Percentiles rank a stretch among this genome's conserved stretches.
Conservation (phyloP, 1,140 invertebrate genomes). For the Drosophila willistoni region DNA sequence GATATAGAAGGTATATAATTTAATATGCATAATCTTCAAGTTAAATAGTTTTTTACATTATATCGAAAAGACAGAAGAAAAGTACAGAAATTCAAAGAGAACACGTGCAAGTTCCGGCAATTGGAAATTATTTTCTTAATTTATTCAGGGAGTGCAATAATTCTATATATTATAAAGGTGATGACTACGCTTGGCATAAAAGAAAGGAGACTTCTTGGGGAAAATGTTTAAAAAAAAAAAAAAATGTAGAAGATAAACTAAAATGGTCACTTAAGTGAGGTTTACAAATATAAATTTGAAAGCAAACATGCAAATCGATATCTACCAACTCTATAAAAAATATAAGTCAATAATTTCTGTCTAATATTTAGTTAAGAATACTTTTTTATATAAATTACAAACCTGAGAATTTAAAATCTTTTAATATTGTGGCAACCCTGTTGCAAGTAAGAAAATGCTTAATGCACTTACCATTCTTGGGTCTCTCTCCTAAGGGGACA, state of each 20-base stretch:
- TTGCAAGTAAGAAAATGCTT: neutral
- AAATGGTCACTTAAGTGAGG: no score
- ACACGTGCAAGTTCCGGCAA: slow-evolving; percentile 24
- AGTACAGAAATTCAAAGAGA: neutral
- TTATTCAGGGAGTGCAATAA: neutral
- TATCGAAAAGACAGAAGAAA: slow-evolving; percentile 5
- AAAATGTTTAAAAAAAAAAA: no score
- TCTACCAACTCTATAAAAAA: no score
- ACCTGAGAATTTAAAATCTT: neutral
- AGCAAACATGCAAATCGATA: no score
- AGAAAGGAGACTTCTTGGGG: no score
- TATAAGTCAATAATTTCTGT: no score
- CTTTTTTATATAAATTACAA: no score
- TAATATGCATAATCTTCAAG: slow-evolving; percentile 23
- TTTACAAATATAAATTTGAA: no score
- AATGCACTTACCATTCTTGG: slow-evolving; percentile 40
- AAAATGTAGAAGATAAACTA: no score
- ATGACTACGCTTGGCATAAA: no score
- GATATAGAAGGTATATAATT: slow-evolving; percentile 23
- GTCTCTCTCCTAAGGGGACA: slow-evolving; percentile 33
- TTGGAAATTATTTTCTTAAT: slow-evolving; percentile 1
- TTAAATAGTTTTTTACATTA: slow-evolving; percentile 36
- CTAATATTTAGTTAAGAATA: no score
- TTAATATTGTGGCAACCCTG: slow-evolving; percentile 34
- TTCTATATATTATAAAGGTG: no score